phyloP scores from a whole-genome alignment of 1,140 invertebrate species.

The Acromyrmex charruanus region DNA sequence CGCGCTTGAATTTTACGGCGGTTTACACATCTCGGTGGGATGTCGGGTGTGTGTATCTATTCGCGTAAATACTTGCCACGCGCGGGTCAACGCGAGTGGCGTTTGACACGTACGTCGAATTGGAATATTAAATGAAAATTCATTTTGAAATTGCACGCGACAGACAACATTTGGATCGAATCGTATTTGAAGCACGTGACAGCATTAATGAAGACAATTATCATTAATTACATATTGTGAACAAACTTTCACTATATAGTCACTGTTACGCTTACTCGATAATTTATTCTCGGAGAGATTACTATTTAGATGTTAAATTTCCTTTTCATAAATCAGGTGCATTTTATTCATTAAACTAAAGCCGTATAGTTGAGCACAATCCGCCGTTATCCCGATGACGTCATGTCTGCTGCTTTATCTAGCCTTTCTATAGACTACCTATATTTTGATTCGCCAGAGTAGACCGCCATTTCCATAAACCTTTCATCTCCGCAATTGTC shows the following conservation, averaged over 20 bases:
- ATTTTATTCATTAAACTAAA: constrained; percentile 27
- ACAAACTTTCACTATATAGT: background rate
- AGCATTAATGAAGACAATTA: background rate
- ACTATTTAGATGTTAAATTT: constrained; percentile 4
- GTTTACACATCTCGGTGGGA: background rate
- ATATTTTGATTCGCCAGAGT: constrained; percentile 50
- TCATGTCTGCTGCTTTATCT: constrained; percentile 25
- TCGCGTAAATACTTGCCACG: constrained; percentile 1
- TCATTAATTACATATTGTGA: background rate
- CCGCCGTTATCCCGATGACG: constrained; percentile 4
- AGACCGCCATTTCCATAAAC: constrained; percentile 53
- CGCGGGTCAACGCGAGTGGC: constrained; percentile 14
- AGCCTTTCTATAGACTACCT: constrained; percentile 39
- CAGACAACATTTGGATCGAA: constrained; percentile 3
- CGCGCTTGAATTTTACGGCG: constrained; percentile 13
- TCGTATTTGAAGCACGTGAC: background rate
- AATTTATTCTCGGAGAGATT: background rate
- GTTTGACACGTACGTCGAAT: constrained; percentile 32
- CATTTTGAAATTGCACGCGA: constrained; percentile 27
- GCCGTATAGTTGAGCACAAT: constrained; percentile 1
- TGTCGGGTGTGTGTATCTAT: constrained; percentile 2
- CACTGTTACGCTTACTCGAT: no score
- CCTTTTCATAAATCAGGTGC: constrained; percentile 1
- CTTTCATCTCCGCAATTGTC: constrained; percentile 55
- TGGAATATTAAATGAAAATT: constrained; percentile 48